Percentiles rank a stretch among this genome's conserved stretches.
Evolutionary conservation across 2,797 vertebrate species (phyloP).

Genomic region (Eulemur albifrons): DNA sequence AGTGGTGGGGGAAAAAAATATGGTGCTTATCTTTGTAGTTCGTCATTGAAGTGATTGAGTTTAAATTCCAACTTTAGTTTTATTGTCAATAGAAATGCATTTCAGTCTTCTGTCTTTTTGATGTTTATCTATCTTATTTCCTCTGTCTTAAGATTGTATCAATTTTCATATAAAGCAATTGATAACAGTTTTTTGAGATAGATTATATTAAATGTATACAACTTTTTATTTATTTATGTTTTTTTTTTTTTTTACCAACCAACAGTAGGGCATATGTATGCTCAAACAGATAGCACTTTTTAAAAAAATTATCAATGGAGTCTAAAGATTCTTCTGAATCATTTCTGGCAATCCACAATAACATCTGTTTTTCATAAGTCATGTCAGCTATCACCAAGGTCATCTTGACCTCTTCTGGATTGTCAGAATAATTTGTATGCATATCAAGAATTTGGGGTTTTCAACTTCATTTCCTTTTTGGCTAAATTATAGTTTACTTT

Average conservation of each 20-base stretch:
- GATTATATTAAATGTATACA: not conserved
- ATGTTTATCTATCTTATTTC: slow-evolving; percentile 15
- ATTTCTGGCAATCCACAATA: not conserved
- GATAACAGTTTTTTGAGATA: not conserved
- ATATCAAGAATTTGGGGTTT: not conserved
- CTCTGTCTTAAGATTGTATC: not conserved
- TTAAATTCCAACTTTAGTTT: slow-evolving; percentile 19
- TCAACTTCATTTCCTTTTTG: slow-evolving; percentile 20
- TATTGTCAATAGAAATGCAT: not conserved
- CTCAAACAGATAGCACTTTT: not conserved
- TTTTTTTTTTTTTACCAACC: not conserved
- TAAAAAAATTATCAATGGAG: not conserved
- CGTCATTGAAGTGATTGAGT: not conserved
- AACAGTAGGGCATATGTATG: not conserved
- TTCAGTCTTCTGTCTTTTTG: not conserved
- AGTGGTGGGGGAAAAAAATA: not conserved
- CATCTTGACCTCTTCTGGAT: not conserved
- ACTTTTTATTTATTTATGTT: not conserved
- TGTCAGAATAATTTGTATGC: slow-evolving; percentile 27
- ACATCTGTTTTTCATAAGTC: not conserved
- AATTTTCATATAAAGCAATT: slow-evolving; percentile 9
- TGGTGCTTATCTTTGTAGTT: slow-evolving; percentile 14
- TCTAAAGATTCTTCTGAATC: not conserved
- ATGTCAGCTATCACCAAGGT: not conserved
- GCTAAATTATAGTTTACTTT: slow-evolving; percentile 10